Conservation (phyloP, 2,797 vertebrate genomes). For the Lepus townsendii region DNA sequence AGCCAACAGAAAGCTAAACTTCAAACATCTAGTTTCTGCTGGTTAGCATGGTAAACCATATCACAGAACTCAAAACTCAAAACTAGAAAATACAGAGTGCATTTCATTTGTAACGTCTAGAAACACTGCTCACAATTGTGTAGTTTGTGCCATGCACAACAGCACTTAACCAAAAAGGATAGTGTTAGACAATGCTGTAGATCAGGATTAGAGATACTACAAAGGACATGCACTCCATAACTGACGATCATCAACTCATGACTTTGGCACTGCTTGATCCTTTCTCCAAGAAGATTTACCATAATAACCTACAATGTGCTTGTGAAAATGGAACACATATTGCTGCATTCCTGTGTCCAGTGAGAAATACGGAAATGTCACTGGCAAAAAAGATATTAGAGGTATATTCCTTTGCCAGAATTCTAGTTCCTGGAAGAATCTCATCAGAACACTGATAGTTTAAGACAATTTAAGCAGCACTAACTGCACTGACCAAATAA, state of each 20-base stretch:
- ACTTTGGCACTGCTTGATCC: background rate
- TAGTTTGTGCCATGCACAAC: background rate
- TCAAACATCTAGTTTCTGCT: background rate
- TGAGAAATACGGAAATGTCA: background rate
- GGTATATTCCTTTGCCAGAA: background rate
- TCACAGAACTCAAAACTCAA: background rate
- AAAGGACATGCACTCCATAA: background rate
- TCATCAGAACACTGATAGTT: background rate
- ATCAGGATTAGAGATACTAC: background rate
- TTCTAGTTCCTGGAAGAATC: constrained; percentile 2
- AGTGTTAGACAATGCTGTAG: background rate
- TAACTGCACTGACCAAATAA: background rate
- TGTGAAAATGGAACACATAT: background rate
- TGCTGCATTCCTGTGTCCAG: background rate
- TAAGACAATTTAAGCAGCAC: background rate
- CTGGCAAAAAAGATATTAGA: background rate
- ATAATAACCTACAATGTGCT: background rate
- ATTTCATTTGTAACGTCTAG: constrained; percentile 27
- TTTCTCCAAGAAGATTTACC: background rate
- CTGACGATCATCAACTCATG: background rate
- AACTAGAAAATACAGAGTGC: background rate
- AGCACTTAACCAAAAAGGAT: too few relatives aligned
- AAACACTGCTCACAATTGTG: background rate
- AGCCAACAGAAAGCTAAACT: background rate
- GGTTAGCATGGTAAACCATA: background rate